Conservation (phyloP, 2,113 vertebrate genomes). For the Halichoerus grypus region DNA sequence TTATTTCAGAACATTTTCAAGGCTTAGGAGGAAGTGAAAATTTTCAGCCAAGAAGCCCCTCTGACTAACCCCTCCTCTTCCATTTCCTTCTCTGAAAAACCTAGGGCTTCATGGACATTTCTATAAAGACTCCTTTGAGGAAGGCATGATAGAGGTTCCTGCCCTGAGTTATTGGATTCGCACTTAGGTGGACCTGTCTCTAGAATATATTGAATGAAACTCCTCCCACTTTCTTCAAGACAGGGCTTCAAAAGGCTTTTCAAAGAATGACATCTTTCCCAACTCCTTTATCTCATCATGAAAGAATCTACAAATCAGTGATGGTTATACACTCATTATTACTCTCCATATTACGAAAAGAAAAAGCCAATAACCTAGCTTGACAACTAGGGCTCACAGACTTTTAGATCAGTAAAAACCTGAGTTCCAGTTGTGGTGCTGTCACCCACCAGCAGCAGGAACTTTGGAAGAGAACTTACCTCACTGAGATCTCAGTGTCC, state of each 20-base stretch:
- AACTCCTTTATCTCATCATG: conserved; percentile 34
- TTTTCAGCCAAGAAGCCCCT: not conserved
- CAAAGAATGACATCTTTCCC: not conserved
- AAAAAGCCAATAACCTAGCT: conserved; percentile 25
- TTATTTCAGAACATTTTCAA: conserved; percentile 19
- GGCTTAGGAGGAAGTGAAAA: not conserved
- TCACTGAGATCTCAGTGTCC: not conserved
- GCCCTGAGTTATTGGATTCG: not conserved
- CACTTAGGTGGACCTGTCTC: not conserved
- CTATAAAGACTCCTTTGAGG: not conserved
- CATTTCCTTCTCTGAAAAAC: not conserved
- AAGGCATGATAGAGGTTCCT: not conserved
- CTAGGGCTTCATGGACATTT: not conserved
- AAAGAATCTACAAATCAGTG: not conserved
- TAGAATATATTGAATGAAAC: not conserved
- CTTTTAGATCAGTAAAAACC: not conserved
- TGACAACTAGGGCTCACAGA: not conserved
- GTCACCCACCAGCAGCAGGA: not conserved
- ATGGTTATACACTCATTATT: not conserved
- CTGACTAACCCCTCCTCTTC: not conserved
- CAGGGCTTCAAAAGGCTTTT: conserved; percentile 26
- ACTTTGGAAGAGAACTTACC: not conserved
- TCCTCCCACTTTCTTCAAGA: conserved; percentile 28
- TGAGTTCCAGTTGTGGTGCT: not conserved
- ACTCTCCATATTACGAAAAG: not conserved